Evolutionary conservation across 2,113 vertebrate species (phyloP), one percentile per base, ranked within the genome.

Genomic region (Ramphastos sulfuratus): DNA sequence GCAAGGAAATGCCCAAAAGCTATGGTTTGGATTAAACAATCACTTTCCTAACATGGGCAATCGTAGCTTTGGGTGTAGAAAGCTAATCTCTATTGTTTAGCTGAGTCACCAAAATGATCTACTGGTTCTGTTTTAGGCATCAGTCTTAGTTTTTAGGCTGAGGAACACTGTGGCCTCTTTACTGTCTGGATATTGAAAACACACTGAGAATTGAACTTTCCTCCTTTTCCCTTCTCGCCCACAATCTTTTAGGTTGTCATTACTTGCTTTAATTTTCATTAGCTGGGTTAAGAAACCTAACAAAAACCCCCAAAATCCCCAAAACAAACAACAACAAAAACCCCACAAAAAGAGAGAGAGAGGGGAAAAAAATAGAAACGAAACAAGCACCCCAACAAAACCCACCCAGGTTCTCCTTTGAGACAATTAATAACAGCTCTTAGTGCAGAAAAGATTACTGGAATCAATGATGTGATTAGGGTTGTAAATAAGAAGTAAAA

Each of bases 381-480:
- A 52, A 52, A 52, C 50, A 52, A 52, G 6, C 50, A 46, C 50
- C 4, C 9, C 31, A 37, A 25, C 18, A 71, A 85, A 70, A 73
- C 16, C 48, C 42, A 93, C 58, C 23, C 46, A 88, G 19, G 46
- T 92, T 95, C 63, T 96, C 35, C 39, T 92, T 95, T 27, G 50
- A 96, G 89, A 92, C 67, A 90, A 97, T 97, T 97, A 97, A 95
- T 95, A 96, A 94, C 70, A 89, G 70, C 58, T 97, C 80, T 92
- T 87, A 79, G 90, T 93, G 19, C 92, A 94, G 91, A 74, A 94
- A 97, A 94, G 94, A 96, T 97, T 97, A 97, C 94, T 96, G 90
- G 94, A 97, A 97, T 97, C 96, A 96, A 76, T 96, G 92, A 83
- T 94, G 94, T 95, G 92, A 97, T 97, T 97, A 94, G 82, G 95